These are phyloP conservation scores for Trididemnum nubilum DNA, from an alignment of 23 tunicate species.

Conservation along the genomic window DNA sequence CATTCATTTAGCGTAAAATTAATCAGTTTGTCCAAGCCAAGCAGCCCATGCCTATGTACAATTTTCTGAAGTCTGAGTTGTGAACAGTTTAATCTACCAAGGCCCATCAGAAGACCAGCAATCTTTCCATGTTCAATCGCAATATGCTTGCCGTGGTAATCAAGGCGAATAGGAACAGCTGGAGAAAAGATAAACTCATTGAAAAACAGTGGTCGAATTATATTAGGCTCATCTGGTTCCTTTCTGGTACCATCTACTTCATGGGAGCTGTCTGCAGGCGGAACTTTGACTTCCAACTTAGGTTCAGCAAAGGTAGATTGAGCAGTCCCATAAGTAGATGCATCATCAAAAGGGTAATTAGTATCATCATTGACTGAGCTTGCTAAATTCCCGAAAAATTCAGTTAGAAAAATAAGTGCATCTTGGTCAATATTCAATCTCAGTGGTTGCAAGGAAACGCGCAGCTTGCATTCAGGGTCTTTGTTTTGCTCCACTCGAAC, in stretches of 20 bases:
- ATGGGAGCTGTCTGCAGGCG: no score
- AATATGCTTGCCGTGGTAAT: conserved; percentile 88
- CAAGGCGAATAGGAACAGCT: conserved; percentile 85
- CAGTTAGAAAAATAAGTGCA: conserved; percentile 55
- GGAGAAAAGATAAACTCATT: conserved; percentile 85
- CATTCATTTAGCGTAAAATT: conserved; percentile 73
- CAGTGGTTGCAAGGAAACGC: conserved; percentile 83
- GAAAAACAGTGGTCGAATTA: conserved; percentile 44
- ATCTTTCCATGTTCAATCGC: conserved; percentile 85
- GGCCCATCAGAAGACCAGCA: conserved; percentile 85
- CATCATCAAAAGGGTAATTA: conserved; percentile 11
- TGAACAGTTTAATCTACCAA: conserved; percentile 84
- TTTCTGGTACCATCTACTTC: not conserved
- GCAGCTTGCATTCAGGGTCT: conserved; percentile 57
- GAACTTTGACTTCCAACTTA: conserved; percentile 1
- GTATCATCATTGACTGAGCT: not conserved
- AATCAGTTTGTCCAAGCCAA: conserved; percentile 72
- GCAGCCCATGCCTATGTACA: conserved; percentile 63
- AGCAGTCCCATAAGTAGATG: conserved; percentile 17
- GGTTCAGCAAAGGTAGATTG: conserved; percentile 24
- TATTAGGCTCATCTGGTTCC: not conserved
- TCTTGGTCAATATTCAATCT: conserved; percentile 92
- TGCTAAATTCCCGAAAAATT: conserved; percentile 34
- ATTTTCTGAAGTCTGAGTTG: conserved; percentile 68
- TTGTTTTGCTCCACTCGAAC: conserved; percentile 30